A percentile compares a stretch with the other conserved stretches of the same genome.
Conservation (phyloP, 1,140 invertebrate species). For the Grapholita molesta region DNA sequence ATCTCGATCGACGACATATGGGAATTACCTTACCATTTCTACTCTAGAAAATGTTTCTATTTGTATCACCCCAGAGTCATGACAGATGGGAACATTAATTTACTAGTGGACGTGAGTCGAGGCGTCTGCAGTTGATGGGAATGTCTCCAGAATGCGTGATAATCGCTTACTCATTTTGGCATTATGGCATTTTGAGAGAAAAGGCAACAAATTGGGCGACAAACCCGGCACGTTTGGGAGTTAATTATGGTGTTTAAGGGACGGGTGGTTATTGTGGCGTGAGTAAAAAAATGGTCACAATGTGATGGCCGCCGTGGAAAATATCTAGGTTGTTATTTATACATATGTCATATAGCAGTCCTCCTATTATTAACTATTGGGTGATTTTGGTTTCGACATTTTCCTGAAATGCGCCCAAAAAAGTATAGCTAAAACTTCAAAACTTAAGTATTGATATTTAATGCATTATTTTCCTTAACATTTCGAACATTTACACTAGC, state of each 20-base stretch:
- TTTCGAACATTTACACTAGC: too few relatives aligned
- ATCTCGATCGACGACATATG: too few relatives aligned
- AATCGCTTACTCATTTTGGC: conserved; percentile 13
- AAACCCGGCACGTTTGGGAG: conserved; percentile 5
- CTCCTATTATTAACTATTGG: too few relatives aligned
- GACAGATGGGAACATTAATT: not conserved
- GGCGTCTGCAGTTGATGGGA: not conserved
- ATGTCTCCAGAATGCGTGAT: not conserved
- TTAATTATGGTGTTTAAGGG: conserved; percentile 8
- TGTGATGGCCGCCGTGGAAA: not conserved
- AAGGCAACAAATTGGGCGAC: conserved; percentile 13
- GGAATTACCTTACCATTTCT: too few relatives aligned
- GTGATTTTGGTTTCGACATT: not conserved
- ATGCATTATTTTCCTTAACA: too few relatives aligned
- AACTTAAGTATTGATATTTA: too few relatives aligned
- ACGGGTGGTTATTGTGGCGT: not conserved
- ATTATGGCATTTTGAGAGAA: conserved; percentile 2
- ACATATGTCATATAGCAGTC: not conserved
- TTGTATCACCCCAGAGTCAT: too few relatives aligned
- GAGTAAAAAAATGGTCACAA: not conserved
- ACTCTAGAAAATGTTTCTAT: too few relatives aligned
- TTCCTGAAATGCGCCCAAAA: too few relatives aligned
- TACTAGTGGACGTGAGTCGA: not conserved
- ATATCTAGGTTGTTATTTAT: not conserved
- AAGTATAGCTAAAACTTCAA: too few relatives aligned